Percentiles rank a stretch among this genome's conserved stretches.
Evolutionary conservation across 2,888 invertebrate species (phyloP).

Genomic region (Calephelis perditalis): DNA sequence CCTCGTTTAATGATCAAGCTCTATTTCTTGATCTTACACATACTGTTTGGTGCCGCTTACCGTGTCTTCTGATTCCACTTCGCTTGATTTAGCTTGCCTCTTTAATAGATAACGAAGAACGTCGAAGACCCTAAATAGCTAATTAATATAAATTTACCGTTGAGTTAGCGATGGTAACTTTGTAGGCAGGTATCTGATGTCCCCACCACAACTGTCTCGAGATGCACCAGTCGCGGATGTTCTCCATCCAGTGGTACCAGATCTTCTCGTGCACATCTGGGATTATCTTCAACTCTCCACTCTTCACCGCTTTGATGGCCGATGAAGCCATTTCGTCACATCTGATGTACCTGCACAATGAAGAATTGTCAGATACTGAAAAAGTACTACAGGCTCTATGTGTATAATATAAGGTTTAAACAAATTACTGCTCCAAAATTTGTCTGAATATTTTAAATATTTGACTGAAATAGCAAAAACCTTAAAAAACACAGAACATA

Average conservation of each 20-base stretch:
- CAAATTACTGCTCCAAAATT: too few species aligned
- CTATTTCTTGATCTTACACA: too few species aligned
- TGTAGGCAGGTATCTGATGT: conserved; percentile 97
- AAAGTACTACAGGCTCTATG: not conserved
- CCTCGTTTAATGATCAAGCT: too few species aligned
- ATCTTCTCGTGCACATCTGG: conserved; percentile 94
- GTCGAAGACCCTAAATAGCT: too few species aligned
- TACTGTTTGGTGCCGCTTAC: too few species aligned
- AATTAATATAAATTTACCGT: conserved; percentile 21
- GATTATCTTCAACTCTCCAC: conserved; percentile 90
- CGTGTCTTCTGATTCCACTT: too few species aligned
- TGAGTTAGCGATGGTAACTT: conserved; percentile 60
- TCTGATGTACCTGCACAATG: conserved; percentile 83
- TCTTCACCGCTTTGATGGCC: conserved; percentile 88
- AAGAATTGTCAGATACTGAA: not conserved
- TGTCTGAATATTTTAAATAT: too few species aligned
- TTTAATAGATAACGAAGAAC: too few species aligned
- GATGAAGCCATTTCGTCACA: conserved; percentile 93
- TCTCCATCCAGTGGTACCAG: conserved; percentile 98
- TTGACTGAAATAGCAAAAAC: too few species aligned
- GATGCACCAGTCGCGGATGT: conserved; percentile 99
- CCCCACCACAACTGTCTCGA: conserved; percentile 99
- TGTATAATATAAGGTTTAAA: too few species aligned
- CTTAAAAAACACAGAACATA: too few species aligned
- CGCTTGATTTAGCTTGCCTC: too few species aligned